Percentiles rank a stretch among this genome's conserved stretches.
Evolutionary conservation across 2,888 invertebrate genomes (phyloP).

Genomic region (Lysandra bellargus): DNA sequence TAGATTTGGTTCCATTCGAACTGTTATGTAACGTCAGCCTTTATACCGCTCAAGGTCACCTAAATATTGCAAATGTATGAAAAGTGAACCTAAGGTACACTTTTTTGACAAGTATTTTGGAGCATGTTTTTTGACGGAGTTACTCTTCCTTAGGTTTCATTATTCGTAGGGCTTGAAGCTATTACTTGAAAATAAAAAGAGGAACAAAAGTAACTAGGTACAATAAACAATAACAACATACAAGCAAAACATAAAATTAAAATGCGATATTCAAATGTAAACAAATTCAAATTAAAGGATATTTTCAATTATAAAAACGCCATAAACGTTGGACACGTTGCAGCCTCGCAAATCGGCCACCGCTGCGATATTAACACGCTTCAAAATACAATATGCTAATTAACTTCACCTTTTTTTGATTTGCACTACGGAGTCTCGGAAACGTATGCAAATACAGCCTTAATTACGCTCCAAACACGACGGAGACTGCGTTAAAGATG

Average conservation of each 20-base stretch:
- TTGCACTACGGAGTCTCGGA: constrained; percentile 74
- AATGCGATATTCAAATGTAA: background rate
- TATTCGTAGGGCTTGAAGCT: background rate
- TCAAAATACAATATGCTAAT: constrained; percentile 81
- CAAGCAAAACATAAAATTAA: background rate
- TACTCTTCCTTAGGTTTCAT: too few relatives aligned
- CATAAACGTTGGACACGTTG: constrained; percentile 38
- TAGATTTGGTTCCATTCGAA: too few relatives aligned
- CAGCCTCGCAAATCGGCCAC: constrained; percentile 69
- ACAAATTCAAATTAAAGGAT: constrained; percentile 27
- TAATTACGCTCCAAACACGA: constrained; percentile 78
- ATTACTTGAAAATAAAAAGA: background rate
- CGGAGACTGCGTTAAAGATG: constrained; percentile 71
- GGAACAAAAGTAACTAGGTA: background rate
- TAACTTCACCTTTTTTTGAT: constrained; percentile 72
- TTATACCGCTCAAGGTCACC: too few relatives aligned
- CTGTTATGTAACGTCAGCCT: too few relatives aligned
- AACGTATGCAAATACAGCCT: constrained; percentile 74
- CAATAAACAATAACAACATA: background rate
- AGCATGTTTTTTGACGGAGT: too few relatives aligned
- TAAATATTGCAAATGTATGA: too few relatives aligned
- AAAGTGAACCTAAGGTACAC: too few relatives aligned
- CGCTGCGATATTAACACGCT: constrained; percentile 72
- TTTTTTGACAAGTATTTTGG: too few relatives aligned
- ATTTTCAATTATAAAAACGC: constrained; percentile 18